Evolutionary conservation across 1,140 invertebrate species (phyloP), one percentile per base, ranked within the genome.

Genomic region (Sweltsa coloradensis): DNA sequence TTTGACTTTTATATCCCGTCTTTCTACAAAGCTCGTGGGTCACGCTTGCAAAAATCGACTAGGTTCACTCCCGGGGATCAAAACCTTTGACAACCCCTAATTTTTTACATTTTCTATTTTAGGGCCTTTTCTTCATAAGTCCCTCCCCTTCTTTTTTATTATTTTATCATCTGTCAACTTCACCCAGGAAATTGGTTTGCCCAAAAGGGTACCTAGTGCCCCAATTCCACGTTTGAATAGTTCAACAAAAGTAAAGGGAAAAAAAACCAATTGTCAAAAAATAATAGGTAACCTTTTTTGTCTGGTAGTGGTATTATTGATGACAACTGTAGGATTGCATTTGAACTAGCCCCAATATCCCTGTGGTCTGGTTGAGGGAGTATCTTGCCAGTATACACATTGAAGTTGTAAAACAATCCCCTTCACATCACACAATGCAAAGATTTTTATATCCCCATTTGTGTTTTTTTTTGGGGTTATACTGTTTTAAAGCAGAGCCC

Each of bases 361-460:
- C 53, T 51, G 5, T 19, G 5, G 18, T 4, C 11, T 14, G 54
- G 53, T 37, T 7, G 5, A 5, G 36, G 36, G 4, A 19, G 7
- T 5, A 37, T 37, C 39, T 41, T 49, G 41, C 62, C 60, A 36
- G 57, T 58, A 53, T 66, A 67, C 49, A 67, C 57, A 50, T 66
- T 63, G 62, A 66, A 65, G 53, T 59, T 61, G 52, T 66, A 60
- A 46, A 58, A 52, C 46, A 61, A 60, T 45, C 63, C 63, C 49
- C 55, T 55, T 42, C 53, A n/a, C 34, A 49, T 51, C 56, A 51
- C 56, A 60, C 47, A 62, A 43, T 16, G 59, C 55, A 51, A 60
- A 68, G n/a, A 47, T 67, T 54, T 55, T 67, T 70, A 9, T 64
- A 64, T n/a, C 63, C 65, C 57, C 62, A 63, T 51, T 69, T 70